A percentile compares a stretch with the other conserved stretches of the same genome.
Evolutionary conservation across 2,888 invertebrate species (phyloP).

Genomic region (Mimachlamys varia): DNA sequence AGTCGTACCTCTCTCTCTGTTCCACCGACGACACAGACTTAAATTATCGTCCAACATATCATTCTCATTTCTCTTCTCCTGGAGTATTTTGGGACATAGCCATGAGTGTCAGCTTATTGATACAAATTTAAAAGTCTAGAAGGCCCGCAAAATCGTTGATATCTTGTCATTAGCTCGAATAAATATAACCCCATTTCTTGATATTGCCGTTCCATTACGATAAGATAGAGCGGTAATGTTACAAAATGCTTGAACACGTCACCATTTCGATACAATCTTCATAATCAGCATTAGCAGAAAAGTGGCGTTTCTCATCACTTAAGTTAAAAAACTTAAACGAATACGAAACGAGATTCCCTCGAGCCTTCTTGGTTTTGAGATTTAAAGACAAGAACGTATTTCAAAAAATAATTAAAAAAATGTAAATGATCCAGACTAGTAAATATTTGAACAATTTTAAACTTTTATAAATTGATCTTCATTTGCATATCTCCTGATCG

Average conservation of each 20-base stretch:
- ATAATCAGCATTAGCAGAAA: conserved; percentile 21
- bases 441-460: conserved; percentile 24
- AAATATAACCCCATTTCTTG: conserved; percentile 11
- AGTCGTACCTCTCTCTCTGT: neutral
- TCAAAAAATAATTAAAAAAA: neutral
- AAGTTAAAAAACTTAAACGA: conserved; percentile 10
- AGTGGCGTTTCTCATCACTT: conserved; percentile 24
- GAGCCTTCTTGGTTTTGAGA: neutral
- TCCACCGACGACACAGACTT: neutral
- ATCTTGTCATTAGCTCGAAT: conserved; percentile 5
- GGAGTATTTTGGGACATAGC: neutral
- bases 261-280: neutral
- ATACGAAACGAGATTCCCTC: conserved; percentile 2
- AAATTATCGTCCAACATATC: neutral
- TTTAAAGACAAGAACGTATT: conserved; percentile 18
- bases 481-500: neutral
- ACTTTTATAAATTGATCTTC: conserved; percentile 25
- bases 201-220: conserved; percentile 29
- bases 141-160: neutral
- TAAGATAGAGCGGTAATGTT: neutral
- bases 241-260: conserved; percentile 24
- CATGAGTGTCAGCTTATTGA: neutral
- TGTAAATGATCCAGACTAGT: conserved; percentile 16
- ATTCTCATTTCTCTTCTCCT: neutral
- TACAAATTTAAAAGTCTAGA: conserved; percentile 4